A percentile compares a stretch with the other conserved stretches of the same genome.
Evolutionary conservation across 2,888 invertebrate species (phyloP).

Genomic region (Rhodophaea formosa): DNA sequence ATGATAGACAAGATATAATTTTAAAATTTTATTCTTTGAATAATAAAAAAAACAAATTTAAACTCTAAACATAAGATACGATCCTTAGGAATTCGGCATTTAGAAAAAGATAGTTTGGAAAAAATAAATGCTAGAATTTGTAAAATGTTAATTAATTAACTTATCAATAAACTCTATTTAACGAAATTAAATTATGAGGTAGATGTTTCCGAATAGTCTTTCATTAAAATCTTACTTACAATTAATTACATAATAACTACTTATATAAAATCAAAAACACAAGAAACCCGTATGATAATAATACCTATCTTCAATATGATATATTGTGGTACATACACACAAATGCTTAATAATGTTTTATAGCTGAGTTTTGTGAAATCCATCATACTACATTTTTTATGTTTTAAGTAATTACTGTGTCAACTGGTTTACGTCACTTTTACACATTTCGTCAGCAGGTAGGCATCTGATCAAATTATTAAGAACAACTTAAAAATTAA

Average conservation of each 20-base stretch:
- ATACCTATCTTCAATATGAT: conserved; percentile 22
- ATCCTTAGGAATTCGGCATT: conserved; percentile 62
- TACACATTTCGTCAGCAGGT: too few species aligned
- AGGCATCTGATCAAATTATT: too few species aligned
- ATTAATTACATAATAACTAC: conserved; percentile 56
- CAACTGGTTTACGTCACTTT: neutral
- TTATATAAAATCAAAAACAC: conserved; percentile 46
- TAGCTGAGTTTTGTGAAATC: neutral
- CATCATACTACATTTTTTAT: neutral
- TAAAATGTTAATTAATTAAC: conserved; percentile 68
- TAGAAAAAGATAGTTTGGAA: conserved; percentile 56
- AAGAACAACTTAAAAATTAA: too few species aligned
- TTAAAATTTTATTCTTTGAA: conserved; percentile 71
- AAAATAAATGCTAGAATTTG: conserved; percentile 67
- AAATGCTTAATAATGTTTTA: neutral
- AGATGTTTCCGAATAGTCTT: conserved; percentile 79
- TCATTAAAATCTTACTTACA: conserved; percentile 68
- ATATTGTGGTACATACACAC: neutral
- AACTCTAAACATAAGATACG: conserved; percentile 70
- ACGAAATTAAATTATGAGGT: conserved; percentile 78
- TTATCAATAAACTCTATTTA: conserved; percentile 72
- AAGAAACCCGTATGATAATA: conserved; percentile 50
- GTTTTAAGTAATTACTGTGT: neutral
- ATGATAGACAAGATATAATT: conserved; percentile 28
- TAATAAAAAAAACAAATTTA: conserved; percentile 77